Percentiles rank a stretch among this genome's conserved stretches.
phyloP scores from a whole-genome alignment of 2,888 invertebrate species.

The Crioceris asparagi region DNA sequence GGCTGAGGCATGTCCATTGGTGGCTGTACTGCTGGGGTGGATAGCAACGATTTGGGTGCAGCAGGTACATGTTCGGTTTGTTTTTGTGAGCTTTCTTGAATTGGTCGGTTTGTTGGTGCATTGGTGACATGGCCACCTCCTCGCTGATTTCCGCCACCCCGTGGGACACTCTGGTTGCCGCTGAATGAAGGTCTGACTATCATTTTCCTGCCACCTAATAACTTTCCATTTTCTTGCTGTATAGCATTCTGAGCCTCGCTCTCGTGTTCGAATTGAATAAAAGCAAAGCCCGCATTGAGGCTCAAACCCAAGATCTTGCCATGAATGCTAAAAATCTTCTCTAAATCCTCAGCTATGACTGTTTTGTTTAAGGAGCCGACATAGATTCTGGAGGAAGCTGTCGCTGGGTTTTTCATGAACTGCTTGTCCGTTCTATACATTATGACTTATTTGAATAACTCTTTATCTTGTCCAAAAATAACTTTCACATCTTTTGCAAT shows the following conservation, averaged over 20 bases:
- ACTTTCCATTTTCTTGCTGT: slow-evolving; percentile 53
- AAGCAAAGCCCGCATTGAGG: slow-evolving; percentile 74
- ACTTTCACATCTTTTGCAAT: too few relatives aligned
- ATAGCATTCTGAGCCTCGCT: slow-evolving; percentile 66
- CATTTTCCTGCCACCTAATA: slow-evolving; percentile 62
- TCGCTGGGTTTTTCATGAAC: slow-evolving; percentile 61
- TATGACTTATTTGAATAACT: too few relatives aligned
- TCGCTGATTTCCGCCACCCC: slow-evolving; percentile 1
- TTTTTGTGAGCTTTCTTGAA: too few relatives aligned
- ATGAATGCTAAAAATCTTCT: slow-evolving; percentile 63
- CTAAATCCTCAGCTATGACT: slow-evolving; percentile 50
- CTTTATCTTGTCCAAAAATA: too few relatives aligned
- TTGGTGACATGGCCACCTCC: background rate
- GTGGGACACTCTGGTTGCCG: too few relatives aligned
- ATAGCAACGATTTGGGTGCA: too few relatives aligned
- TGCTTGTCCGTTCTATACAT: slow-evolving; percentile 38
- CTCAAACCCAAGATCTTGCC: slow-evolving; percentile 61
- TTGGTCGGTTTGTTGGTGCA: background rate
- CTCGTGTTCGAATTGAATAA: slow-evolving; percentile 74
- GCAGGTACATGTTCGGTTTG: background rate
- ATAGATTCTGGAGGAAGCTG: slow-evolving; percentile 67
- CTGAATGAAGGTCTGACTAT: slow-evolving; percentile 49
- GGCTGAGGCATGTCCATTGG: background rate
- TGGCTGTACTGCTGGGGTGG: background rate
- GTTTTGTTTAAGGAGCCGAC: slow-evolving; percentile 63